Evolutionary conservation across 2,888 invertebrate species (phyloP).

Genomic region (Brenthis daphne): DNA sequence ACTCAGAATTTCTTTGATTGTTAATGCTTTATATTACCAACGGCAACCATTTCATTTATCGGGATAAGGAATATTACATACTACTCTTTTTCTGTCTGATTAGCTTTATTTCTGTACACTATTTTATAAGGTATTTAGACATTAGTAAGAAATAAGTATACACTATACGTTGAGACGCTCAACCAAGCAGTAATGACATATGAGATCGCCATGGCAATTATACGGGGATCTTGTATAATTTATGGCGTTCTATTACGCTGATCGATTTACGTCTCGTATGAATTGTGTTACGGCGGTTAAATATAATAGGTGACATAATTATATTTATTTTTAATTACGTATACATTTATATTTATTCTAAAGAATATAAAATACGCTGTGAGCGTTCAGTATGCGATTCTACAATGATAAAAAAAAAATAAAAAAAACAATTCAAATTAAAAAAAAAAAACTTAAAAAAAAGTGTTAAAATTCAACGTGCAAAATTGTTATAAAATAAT

Average conservation of each 20-base stretch:
- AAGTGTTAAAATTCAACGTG: too few relatives aligned
- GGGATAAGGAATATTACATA: too few relatives aligned
- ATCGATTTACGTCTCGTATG: slow-evolving; percentile 30
- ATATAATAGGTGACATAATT: slow-evolving; percentile 7
- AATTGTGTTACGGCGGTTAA: slow-evolving; percentile 26
- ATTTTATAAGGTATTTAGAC: neutral
- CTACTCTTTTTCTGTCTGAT: too few relatives aligned
- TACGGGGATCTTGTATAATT: slow-evolving; percentile 25
- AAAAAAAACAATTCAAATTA: too few relatives aligned
- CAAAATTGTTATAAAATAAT: too few relatives aligned
- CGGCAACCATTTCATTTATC: too few relatives aligned
- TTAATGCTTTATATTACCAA: too few relatives aligned
- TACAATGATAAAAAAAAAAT: too few relatives aligned
- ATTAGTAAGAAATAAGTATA: neutral
- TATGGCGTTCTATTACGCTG: slow-evolving; percentile 26
- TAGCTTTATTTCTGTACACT: neutral
- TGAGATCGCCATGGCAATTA: slow-evolving; percentile 21
- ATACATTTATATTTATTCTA: neutral
- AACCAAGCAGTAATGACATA: slow-evolving; percentile 23
- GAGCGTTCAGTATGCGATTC: too few relatives aligned
- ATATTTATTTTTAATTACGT: neutral
- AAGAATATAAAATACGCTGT: neutral
- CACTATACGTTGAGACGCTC: neutral
- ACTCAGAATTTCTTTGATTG: too few relatives aligned
- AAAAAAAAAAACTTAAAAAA: too few relatives aligned